phyloP scores from a whole-genome alignment of 2,888 invertebrate genomes.

The Cosmopolites sordidus region DNA sequence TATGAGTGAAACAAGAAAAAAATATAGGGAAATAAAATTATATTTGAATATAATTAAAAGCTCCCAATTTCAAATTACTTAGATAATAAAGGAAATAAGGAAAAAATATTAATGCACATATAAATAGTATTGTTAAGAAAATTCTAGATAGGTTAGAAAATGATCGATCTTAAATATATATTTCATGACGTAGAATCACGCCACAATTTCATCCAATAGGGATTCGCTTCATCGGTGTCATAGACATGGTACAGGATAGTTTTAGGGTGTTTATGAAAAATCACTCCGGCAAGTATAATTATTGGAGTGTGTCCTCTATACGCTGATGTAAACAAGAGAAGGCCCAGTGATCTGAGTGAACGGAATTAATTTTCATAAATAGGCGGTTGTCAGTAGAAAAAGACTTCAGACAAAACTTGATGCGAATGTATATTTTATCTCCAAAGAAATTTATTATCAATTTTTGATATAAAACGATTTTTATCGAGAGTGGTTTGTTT shows the following conservation, averaged over 20 bases:
- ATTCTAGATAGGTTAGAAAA: conserved; percentile 7
- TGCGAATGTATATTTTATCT: conserved; percentile 7
- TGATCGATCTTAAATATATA: conserved; percentile 6
- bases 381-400: neutral
- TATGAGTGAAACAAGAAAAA: too few species aligned
- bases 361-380: neutral
- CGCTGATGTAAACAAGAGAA: neutral
- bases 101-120: too few species aligned
- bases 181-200: conserved; percentile 18
- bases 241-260: neutral
- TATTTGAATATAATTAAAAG: too few species aligned
- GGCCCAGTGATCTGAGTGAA: neutral
- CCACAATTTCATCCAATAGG: conserved; percentile 22
- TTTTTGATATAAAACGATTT: conserved; percentile 14
- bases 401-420: conserved; percentile 6
- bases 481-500: conserved; percentile 10
- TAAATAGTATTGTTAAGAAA: too few species aligned
- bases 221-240: neutral
- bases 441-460: neutral
- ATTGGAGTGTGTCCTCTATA: too few species aligned
- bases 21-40: neutral
- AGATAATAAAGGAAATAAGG: too few species aligned
- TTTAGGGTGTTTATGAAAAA: neutral
- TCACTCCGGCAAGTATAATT: neutral
- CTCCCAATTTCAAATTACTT: too few species aligned